A percentile compares a stretch with the other conserved stretches of the same genome.
phyloP scores from a whole-genome alignment of 2,888 invertebrate genomes.

The Lacanobia oleracea region DNA sequence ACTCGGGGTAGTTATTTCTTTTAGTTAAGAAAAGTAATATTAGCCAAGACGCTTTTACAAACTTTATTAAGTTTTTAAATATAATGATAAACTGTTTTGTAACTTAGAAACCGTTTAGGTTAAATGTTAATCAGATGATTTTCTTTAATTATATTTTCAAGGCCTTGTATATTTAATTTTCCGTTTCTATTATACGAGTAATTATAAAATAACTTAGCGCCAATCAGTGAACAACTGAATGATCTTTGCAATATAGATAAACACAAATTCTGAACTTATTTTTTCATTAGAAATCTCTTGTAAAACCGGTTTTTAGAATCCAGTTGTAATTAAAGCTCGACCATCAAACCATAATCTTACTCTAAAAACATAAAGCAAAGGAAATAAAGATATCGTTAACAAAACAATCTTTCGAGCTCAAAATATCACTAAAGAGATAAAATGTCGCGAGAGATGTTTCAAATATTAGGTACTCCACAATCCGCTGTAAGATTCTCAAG shows the following conservation, averaged over 20 bases:
- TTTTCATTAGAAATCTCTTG: too few species aligned
- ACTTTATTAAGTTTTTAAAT: conserved; percentile 21
- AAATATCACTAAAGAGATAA: conserved; percentile 15
- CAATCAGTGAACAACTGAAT: too few species aligned
- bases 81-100: conserved; percentile 2
- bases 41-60: conserved; percentile 5
- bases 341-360: not conserved
- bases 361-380: not conserved
- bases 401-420: not conserved
- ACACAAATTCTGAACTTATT: too few species aligned
- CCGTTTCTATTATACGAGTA: too few species aligned
- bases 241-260: too few species aligned
- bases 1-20: conserved; percentile 18
- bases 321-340: not conserved
- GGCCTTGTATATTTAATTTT: too few species aligned
- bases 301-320: too few species aligned
- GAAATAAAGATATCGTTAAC: not conserved
- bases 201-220: too few species aligned
- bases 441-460: conserved; percentile 10
- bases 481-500: conserved; percentile 19
- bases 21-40: conserved; percentile 18
- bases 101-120: not conserved
- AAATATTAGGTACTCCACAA: conserved; percentile 25
- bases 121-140: not conserved
- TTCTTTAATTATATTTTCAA: not conserved